Evolutionary conservation across 2,888 invertebrate genomes (phyloP).

Genomic region (Sinentomon sp.): DNA sequence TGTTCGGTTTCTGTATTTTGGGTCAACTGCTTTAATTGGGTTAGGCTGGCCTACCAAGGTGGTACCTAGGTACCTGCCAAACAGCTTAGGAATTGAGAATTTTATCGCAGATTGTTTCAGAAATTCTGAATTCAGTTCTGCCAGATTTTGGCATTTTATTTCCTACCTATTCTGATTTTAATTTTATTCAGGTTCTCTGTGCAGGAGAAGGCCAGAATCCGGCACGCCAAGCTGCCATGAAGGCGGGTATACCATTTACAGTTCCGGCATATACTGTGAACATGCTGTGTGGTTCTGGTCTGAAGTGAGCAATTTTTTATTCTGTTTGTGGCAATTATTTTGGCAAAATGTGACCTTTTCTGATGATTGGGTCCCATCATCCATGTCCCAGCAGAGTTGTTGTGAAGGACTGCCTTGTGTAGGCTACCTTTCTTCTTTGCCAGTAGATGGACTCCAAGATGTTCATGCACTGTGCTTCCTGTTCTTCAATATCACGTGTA

Average conservation of each 20-base stretch:
- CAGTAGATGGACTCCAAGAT: too few species aligned
- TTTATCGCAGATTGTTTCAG: not conserved
- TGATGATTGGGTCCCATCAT: too few species aligned
- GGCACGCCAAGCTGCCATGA: constrained; percentile 42
- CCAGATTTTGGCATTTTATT: not conserved
- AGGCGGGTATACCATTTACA: constrained; percentile 36
- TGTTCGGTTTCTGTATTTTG: too few species aligned
- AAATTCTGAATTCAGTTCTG: not conserved
- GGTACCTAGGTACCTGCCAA: too few species aligned
- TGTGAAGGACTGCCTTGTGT: too few species aligned
- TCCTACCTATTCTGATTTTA: not conserved
- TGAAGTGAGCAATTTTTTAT: constrained; percentile 28
- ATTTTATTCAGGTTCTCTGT: constrained; percentile 26
- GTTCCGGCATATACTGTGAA: constrained; percentile 42
- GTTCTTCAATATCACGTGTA: too few species aligned
- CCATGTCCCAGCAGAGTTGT: too few species aligned
- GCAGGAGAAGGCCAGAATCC: constrained; percentile 56
- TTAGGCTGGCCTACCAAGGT: too few species aligned
- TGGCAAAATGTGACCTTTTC: too few species aligned
- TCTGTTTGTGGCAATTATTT: constrained; percentile 2
- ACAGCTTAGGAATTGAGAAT: not conserved
- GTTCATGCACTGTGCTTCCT: too few species aligned
- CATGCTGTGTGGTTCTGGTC: constrained; percentile 56
- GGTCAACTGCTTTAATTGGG: too few species aligned
- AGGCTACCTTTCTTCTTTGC: too few species aligned